These are phyloP conservation scores for Pelecanoides urinatrix DNA, from an alignment of 2,113 vertebrate genomes.

Conservation along the genomic window DNA sequence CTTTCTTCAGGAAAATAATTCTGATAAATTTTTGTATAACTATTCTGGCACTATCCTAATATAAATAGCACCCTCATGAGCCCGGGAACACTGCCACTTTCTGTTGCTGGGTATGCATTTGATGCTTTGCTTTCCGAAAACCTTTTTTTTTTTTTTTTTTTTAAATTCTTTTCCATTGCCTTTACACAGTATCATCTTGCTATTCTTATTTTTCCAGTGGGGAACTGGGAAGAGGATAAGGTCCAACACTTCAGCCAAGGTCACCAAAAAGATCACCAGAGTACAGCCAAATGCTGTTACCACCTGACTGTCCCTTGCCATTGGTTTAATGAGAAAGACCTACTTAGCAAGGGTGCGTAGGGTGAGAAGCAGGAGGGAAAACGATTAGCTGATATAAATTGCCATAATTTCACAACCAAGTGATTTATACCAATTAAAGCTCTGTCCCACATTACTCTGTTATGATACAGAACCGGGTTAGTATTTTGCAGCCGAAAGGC, in stretches of 20 bases:
- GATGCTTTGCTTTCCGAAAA: not conserved
- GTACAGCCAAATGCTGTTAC: not conserved
- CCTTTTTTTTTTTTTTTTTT: not conserved
- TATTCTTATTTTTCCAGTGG: not conserved
- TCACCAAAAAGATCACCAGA: not conserved
- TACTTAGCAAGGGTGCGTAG: not conserved
- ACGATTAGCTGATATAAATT: not conserved
- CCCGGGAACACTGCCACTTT: not conserved
- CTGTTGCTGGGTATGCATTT: not conserved
- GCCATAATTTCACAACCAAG: not conserved
- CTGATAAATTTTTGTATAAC: not conserved
- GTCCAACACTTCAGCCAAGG: not conserved
- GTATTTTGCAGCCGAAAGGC: not conserved
- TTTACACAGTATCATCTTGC: not conserved
- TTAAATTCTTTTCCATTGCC: not conserved
- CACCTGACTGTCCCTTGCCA: not conserved
- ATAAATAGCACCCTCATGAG: not conserved
- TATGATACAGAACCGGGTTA: not conserved
- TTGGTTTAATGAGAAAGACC: not conserved
- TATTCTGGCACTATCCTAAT: not conserved
- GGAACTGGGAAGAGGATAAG: not conserved
- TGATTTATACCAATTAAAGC: not conserved
- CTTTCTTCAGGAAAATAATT: not conserved
- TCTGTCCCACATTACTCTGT: not conserved
- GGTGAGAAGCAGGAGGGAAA: not conserved